These are phyloP conservation scores for Xenus cinereus DNA, from an alignment of 2,113 vertebrate genomes.

Conservation along the genomic window DNA sequence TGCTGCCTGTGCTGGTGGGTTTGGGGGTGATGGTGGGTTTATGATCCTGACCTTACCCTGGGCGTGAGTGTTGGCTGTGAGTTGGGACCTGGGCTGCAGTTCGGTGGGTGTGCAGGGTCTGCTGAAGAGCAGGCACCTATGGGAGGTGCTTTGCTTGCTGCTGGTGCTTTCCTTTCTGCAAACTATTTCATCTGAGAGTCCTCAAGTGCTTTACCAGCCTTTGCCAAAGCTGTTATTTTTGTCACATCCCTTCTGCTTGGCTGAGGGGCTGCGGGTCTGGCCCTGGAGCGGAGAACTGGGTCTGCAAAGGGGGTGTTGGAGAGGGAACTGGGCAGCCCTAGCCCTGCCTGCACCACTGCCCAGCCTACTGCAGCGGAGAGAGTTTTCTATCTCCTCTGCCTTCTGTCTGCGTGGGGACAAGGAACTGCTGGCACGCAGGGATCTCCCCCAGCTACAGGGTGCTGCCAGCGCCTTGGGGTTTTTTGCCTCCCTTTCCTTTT, in stretches of 20 bases:
- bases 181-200: not conserved
- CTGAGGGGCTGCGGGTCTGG: not conserved
- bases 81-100: not conserved
- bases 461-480: not conserved
- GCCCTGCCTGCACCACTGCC: not conserved
- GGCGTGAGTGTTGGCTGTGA: rapidly evolving
- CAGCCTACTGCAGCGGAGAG: not conserved
- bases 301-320: not conserved
- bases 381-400: not conserved
- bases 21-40: not conserved
- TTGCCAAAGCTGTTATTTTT: not conserved
- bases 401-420: not conserved
- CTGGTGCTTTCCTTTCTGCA: not conserved
- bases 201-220: not conserved
- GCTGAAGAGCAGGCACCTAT: not conserved
- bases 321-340: not conserved
- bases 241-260: not conserved
- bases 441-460: not conserved
- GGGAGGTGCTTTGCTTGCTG: not conserved
- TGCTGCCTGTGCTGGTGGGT: not conserved
- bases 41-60: not conserved
- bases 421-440: not conserved
- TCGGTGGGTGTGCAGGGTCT: not conserved
- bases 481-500: not conserved
- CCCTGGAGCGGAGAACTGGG: not conserved